Percentiles rank a stretch among this genome's conserved stretches.
phyloP scores from a whole-genome alignment of 2,888 invertebrate genomes.

The Hirtodrosophila cameraria region DNA sequence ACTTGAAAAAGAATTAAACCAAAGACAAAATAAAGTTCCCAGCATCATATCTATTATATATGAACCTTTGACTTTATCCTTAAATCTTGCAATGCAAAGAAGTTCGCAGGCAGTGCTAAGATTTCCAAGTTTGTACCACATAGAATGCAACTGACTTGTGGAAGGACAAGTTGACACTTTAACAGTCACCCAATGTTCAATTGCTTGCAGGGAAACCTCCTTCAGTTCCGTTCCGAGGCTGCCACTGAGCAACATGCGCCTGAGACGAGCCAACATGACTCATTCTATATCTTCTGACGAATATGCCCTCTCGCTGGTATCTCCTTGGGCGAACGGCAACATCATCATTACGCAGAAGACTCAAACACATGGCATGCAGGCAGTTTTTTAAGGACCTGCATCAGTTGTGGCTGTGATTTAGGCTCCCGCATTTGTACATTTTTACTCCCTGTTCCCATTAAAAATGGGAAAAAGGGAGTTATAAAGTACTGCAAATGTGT shows the following conservation, averaged over 20 bases:
- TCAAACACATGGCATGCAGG: conserved; percentile 15
- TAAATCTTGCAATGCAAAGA: background rate
- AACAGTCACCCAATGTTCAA: conserved; percentile 19
- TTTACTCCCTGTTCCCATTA: too few species aligned
- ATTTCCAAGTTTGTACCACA: conserved; percentile 24
- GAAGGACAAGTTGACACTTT: conserved; percentile 20
- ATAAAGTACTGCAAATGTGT: too few species aligned
- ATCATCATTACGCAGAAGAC: conserved; percentile 22
- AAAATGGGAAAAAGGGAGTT: too few species aligned
- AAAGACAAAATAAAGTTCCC: too few species aligned
- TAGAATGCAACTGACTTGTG: conserved; percentile 16
- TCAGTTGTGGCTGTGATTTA: conserved; percentile 13
- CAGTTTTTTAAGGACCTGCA: background rate
- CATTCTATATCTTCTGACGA: conserved; percentile 7
- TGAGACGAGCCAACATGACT: conserved; percentile 6
- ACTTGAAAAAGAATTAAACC: background rate
- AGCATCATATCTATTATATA: background rate
- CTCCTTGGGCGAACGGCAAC: conserved; percentile 1
- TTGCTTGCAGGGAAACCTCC: conserved; percentile 8
- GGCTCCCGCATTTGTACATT: too few species aligned
- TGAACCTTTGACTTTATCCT: background rate
- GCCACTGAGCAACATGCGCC: conserved; percentile 40
- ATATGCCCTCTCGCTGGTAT: background rate
- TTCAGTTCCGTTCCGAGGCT: conserved; percentile 13
- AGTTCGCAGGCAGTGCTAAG: too few species aligned